A percentile compares a stretch with the other conserved stretches of the same genome.
These are phyloP conservation scores for Pseudochaenichthys georgianus DNA, from an alignment of 2,797 vertebrate genomes.

Conservation along the genomic window DNA sequence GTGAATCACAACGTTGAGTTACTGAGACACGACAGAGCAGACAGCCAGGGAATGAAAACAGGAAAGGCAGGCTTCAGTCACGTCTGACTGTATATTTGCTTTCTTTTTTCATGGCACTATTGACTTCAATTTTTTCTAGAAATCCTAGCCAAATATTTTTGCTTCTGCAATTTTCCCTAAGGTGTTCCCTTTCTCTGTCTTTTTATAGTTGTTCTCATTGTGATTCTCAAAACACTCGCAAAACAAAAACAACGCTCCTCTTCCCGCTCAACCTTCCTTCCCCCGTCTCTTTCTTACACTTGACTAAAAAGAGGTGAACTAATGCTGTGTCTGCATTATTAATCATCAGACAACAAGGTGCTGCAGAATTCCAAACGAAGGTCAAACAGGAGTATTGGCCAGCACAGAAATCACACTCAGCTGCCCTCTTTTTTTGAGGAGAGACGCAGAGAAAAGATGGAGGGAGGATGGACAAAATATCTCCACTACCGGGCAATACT, in stretches of 20 bases:
- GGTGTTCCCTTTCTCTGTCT: neutral
- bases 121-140: slow-evolving; percentile 13
- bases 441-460: neutral
- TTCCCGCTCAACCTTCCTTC: neutral
- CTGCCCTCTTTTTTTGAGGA: slow-evolving; percentile 30
- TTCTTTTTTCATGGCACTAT: slow-evolving; percentile 11
- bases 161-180: neutral
- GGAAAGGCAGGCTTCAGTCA: slow-evolving; percentile 32
- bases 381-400: slow-evolving; percentile 64
- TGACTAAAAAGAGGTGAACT: slow-evolving; percentile 66
- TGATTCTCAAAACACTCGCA: slow-evolving; percentile 15
- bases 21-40: slow-evolving; percentile 62
- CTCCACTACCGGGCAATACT: too few species aligned
- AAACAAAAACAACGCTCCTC: slow-evolving; percentile 12
- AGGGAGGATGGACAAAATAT: neutral
- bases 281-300: slow-evolving; percentile 13
- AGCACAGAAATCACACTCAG: slow-evolving; percentile 53
- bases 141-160: neutral
- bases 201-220: slow-evolving; percentile 19
- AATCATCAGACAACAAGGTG: slow-evolving; percentile 70
- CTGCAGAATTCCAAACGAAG: slow-evolving; percentile 73
- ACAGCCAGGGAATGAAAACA: slow-evolving; percentile 41
- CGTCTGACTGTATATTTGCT: slow-evolving; percentile 24
- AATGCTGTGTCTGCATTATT: slow-evolving; percentile 77
- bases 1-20: slow-evolving; percentile 76